phyloP scores from a whole-genome alignment of 2,797 vertebrate species.

The Alca torda region DNA sequence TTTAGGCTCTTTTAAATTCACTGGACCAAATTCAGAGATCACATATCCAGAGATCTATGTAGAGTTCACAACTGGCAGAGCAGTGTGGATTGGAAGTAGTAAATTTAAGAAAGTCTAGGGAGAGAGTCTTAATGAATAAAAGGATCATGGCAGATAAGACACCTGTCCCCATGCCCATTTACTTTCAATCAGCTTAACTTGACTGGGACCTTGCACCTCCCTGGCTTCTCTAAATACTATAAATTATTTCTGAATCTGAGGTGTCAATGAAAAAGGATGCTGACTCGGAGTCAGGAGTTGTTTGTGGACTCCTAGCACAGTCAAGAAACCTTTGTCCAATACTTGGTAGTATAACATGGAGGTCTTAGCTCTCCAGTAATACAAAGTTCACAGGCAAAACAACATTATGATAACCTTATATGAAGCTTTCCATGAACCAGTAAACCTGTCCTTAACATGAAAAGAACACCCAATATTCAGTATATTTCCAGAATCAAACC shows the following conservation, averaged over 20 bases:
- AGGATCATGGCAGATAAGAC: not conserved
- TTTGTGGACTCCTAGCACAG: not conserved
- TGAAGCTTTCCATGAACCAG: not conserved
- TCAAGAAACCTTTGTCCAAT: not conserved
- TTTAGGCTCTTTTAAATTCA: conserved; percentile 28
- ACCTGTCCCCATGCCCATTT: not conserved
- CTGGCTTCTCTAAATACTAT: not conserved
- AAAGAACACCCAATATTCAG: not conserved
- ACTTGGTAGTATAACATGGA: not conserved
- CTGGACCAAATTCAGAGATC: conserved; percentile 23
- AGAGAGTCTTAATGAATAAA: not conserved
- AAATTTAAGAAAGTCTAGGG: not conserved
- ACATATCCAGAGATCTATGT: not conserved
- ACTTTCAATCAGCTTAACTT: not conserved
- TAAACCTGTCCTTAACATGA: not conserved
- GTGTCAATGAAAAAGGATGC: not conserved
- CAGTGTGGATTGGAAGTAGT: not conserved
- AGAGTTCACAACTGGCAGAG: not conserved
- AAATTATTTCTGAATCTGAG: not conserved
- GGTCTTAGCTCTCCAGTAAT: not conserved
- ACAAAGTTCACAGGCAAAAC: not conserved
- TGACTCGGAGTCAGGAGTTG: not conserved
- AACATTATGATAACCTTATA: not conserved
- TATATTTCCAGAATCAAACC: not conserved
- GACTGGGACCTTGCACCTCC: not conserved